A percentile compares a stretch with the other conserved stretches of the same genome.
Conservation (phyloP, 2,797 vertebrate genomes). For the Protosalanx chinensis region DNA sequence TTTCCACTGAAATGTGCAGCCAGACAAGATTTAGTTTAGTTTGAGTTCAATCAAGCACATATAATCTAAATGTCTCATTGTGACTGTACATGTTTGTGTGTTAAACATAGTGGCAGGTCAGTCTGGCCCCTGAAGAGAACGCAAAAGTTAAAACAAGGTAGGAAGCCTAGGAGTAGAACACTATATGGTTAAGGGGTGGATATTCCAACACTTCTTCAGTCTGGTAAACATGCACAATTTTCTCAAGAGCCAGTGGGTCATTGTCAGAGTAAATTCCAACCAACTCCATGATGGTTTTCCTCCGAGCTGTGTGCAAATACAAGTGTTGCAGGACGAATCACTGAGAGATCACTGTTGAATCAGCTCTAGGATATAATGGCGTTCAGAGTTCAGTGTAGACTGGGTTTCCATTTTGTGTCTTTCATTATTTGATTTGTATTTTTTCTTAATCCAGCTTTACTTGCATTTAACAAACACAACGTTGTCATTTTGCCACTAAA, state of each 20-base stretch:
- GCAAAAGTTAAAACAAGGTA: neutral
- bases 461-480: slow-evolving; percentile 7
- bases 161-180: neutral
- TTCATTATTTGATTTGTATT: neutral
- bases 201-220: neutral
- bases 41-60: too few species aligned
- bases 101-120: too few species aligned
- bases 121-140: too few species aligned
- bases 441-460: neutral
- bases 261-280: slow-evolving; percentile 14
- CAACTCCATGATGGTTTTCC: neutral
- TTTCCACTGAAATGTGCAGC: too few species aligned
- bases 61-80: too few species aligned
- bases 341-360: neutral
- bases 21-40: too few species aligned
- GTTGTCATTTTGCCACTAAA: slow-evolving; percentile 36
- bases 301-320: neutral
- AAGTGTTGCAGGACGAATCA: neutral
- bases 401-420: neutral
- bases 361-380: neutral
- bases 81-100: too few species aligned
- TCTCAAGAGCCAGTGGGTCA: slow-evolving; percentile 1
- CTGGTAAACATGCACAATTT: neutral
- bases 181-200: neutral
- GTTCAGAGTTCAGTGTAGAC: neutral